A percentile compares a stretch with the other conserved stretches of the same genome.
Evolutionary conservation across 2,113 vertebrate species (phyloP).

Genomic region (Carassius gibelio): DNA sequence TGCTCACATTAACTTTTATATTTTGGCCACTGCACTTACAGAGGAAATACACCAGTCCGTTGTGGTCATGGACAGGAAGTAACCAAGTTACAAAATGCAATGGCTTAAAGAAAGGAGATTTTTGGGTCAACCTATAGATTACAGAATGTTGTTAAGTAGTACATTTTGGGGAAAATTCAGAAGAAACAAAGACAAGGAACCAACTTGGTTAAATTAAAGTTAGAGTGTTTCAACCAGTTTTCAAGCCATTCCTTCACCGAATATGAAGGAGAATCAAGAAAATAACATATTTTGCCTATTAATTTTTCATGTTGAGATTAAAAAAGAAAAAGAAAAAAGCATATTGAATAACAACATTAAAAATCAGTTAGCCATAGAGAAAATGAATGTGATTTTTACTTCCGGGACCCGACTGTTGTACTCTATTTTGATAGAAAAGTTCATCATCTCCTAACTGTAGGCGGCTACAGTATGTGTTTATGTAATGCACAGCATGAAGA

Average conservation of each 20-base stretch:
- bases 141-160: not conserved
- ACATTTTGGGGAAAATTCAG: not conserved
- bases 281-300: too few relatives aligned
- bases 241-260: not conserved
- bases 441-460: not conserved
- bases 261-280: not conserved
- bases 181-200: constrained; percentile 9
- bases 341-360: too few relatives aligned
- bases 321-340: too few relatives aligned
- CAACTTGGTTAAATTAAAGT: not conserved
- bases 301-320: not conserved
- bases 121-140: not conserved
- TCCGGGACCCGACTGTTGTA: not conserved
- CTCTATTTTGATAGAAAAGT: not conserved
- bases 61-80: not conserved
- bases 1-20: not conserved
- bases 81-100: not conserved
- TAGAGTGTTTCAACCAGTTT: not conserved
- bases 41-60: not conserved
- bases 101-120: not conserved
- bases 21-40: not conserved
- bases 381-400: too few relatives aligned
- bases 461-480: not conserved
- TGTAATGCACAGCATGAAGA: not conserved
- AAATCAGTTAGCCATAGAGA: too few relatives aligned